Percentiles rank a stretch among this genome's conserved stretches.
Conservation (phyloP, 2,797 vertebrate species). For the Carcharodon carcharias region DNA sequence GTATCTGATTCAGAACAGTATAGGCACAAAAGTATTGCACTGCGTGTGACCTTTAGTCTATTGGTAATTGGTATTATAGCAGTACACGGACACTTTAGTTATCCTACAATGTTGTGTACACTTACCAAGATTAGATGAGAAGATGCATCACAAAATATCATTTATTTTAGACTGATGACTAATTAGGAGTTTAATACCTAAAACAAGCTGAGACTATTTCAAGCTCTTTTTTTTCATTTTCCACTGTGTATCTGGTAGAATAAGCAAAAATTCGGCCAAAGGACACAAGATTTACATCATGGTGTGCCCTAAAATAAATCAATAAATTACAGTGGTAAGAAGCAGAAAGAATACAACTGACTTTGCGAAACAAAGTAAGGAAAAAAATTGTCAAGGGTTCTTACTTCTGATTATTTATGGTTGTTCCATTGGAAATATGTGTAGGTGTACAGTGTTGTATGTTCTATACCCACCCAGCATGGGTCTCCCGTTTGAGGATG, state of each 20-base stretch:
- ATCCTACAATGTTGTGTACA: not conserved
- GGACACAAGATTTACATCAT: not conserved
- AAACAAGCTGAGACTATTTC: not conserved
- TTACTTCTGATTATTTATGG: not conserved
- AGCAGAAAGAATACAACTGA: not conserved
- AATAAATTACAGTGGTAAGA: not conserved
- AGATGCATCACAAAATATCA: not conserved
- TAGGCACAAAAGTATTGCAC: no score
- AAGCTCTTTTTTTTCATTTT: not conserved
- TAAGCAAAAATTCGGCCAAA: not conserved
- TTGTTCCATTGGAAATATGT: not conserved
- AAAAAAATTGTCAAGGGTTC: not conserved
- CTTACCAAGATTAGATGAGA: not conserved
- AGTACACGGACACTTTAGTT: not conserved
- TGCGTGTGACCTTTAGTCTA: no score
- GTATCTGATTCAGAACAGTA: no score
- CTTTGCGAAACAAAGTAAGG: not conserved
- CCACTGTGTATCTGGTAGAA: not conserved
- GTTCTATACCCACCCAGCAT: not conserved
- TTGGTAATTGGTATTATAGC: no score
- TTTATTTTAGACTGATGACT: not conserved
- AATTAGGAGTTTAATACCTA: not conserved
- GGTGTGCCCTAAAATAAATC: not conserved
- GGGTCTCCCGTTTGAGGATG: not conserved
- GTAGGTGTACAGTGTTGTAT: not conserved